Conservation (phyloP, 2,797 vertebrate species). For the Momotus momota region DNA sequence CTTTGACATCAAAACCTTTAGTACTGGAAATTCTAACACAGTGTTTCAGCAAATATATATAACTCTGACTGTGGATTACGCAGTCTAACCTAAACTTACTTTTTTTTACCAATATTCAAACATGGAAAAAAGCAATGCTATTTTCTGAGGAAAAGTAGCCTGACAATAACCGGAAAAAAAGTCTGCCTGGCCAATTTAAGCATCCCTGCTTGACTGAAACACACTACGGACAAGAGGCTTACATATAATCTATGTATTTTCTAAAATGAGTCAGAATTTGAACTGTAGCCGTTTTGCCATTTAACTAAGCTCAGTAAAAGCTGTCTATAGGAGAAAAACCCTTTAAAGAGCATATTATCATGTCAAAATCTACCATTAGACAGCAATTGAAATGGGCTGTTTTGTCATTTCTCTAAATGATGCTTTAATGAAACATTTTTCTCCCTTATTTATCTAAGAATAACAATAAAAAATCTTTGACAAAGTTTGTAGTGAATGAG, state of each 20-base stretch:
- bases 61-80: not conserved
- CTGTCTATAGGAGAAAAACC: not conserved
- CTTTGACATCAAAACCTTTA: not conserved
- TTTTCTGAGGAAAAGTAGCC: not conserved
- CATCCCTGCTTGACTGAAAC: not conserved
- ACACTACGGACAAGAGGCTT: not conserved
- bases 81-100: not conserved
- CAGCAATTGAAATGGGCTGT: not conserved
- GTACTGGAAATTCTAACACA: not conserved
- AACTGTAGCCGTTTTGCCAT: not conserved
- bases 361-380: slow-evolving; percentile 5
- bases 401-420: slow-evolving; percentile 15
- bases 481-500: not conserved
- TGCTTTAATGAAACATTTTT: not conserved
- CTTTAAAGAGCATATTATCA: not conserved
- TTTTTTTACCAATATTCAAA: not conserved
- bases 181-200: not conserved
- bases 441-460: not conserved
- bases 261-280: not conserved
- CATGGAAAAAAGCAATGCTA: not conserved
- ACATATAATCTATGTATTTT: not conserved
- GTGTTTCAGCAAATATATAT: not conserved
- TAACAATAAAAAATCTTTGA: not conserved
- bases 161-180: not conserved
- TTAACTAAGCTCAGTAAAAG: not conserved